These are phyloP conservation scores for Platycercus adscitus DNA, from an alignment of 2,113 vertebrate species.

Conservation along the genomic window DNA sequence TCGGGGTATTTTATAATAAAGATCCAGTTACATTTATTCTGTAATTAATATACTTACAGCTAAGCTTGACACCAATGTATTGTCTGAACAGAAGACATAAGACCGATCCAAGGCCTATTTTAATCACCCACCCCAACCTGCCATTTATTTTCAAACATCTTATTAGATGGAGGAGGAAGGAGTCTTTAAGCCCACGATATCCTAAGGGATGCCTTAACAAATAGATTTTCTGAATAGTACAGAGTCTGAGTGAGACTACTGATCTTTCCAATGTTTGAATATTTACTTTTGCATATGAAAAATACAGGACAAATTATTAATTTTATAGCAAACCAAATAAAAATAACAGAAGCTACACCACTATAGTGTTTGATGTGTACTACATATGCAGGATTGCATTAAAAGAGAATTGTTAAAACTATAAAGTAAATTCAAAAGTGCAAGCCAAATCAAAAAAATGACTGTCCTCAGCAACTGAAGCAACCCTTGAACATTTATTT, in stretches of 20 bases:
- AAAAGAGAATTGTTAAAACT: not conserved
- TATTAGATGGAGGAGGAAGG: not conserved
- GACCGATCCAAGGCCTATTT: not conserved
- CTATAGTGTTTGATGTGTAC: not conserved
- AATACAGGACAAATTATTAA: not conserved
- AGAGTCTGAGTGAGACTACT: not conserved
- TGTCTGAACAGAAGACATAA: not conserved
- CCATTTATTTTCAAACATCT: not conserved
- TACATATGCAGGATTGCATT: not conserved
- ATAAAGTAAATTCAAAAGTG: not conserved
- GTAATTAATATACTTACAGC: not conserved
- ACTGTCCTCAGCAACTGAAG: not conserved
- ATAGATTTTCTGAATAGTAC: not conserved
- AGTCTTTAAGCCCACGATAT: not conserved
- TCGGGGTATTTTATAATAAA: not conserved
- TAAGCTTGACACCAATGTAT: not conserved
- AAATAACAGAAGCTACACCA: not conserved
- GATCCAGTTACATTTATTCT: not conserved
- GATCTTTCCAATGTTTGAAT: not conserved
- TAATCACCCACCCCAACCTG: not conserved
- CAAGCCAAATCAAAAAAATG: not conserved
- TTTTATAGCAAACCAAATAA: not conserved
- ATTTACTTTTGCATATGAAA: not conserved
- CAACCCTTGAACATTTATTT: not conserved
- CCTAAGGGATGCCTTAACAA: not conserved